Evolutionary conservation across 1,140 invertebrate genomes (phyloP).

Genomic region (Drosophila eugracilis): DNA sequence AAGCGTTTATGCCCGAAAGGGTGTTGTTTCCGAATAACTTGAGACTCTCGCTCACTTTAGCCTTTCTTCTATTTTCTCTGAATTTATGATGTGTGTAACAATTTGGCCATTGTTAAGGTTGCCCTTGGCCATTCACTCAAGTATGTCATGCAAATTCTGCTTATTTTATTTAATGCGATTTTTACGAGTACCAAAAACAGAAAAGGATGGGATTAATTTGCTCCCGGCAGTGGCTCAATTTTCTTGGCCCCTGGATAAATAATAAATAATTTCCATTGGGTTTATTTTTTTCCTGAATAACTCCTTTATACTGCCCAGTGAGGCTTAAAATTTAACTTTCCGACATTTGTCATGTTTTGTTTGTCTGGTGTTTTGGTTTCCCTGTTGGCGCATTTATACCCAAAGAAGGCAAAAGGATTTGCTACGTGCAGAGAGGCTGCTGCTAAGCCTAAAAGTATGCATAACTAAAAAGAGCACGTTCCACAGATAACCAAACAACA

Average conservation of each 20-base stretch:
- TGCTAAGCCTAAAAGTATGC: conserved; percentile 77
- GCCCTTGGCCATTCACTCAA: conserved; percentile 42
- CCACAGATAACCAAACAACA: conserved; percentile 68
- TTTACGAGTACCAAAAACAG: conserved; percentile 57
- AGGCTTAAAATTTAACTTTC: conserved; percentile 58
- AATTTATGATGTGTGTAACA: conserved; percentile 84
- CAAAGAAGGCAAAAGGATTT: conserved; percentile 36
- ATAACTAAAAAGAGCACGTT: conserved; percentile 80
- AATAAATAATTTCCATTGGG: conserved; percentile 40
- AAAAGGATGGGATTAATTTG: conserved; percentile 45
- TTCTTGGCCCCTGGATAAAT: conserved; percentile 23
- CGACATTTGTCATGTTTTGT: conserved; percentile 72
- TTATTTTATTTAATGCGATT: conserved; percentile 71
- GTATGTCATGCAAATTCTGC: conserved; percentile 72
- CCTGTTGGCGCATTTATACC: conserved; percentile 60
- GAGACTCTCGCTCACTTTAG: background rate
- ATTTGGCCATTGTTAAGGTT: conserved; percentile 58
- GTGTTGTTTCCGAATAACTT: conserved; percentile 45
- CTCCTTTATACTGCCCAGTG: conserved; percentile 11
- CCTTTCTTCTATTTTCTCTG: conserved; percentile 21
- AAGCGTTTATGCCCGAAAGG: conserved; percentile 62
- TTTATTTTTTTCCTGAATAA: conserved; percentile 11
- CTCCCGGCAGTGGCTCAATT: conserved; percentile 60
- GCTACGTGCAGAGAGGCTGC: conserved; percentile 52
- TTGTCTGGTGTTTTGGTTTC: conserved; percentile 40